These are phyloP conservation scores for Halichoerus grypus DNA, from an alignment of 2,113 vertebrate genomes.

Conservation along the genomic window DNA sequence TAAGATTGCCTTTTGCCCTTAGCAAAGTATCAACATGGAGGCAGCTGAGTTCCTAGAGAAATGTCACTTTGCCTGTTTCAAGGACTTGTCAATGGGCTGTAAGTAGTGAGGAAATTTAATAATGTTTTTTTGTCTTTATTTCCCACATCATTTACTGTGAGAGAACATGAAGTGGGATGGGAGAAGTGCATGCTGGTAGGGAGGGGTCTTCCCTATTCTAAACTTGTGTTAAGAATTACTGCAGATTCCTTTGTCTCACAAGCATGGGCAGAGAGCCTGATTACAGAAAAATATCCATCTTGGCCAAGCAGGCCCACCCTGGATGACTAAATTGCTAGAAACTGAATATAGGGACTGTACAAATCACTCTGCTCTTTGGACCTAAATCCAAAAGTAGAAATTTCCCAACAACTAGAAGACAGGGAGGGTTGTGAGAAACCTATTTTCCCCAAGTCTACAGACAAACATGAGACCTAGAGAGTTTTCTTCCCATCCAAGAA, in stretches of 20 bases:
- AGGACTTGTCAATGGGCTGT: not conserved
- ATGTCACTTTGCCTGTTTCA: not conserved
- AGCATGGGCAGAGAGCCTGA: not conserved
- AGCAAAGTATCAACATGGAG: not conserved
- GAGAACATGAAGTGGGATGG: not conserved
- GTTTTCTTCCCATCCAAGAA: not conserved
- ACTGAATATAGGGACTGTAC: not conserved
- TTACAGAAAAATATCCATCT: not conserved
- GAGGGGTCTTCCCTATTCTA: not conserved
- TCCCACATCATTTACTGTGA: not conserved
- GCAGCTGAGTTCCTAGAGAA: not conserved
- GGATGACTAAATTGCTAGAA: not conserved
- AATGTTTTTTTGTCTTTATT: not conserved
- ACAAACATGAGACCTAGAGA: not conserved
- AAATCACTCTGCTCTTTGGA: not conserved
- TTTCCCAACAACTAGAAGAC: not conserved
- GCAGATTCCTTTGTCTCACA: not conserved
- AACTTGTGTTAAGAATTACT: not conserved
- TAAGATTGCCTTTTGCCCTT: not conserved
- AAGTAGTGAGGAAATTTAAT: not conserved
- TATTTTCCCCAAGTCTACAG: not conserved
- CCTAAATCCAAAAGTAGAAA: not conserved
- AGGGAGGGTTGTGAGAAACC: not conserved
- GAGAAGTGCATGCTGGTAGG: not conserved
- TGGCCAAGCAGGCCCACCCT: not conserved